Base-by-base conservation (phyloP, 2,797 vertebrate species). In the Myotis daubentonii region DNA sequence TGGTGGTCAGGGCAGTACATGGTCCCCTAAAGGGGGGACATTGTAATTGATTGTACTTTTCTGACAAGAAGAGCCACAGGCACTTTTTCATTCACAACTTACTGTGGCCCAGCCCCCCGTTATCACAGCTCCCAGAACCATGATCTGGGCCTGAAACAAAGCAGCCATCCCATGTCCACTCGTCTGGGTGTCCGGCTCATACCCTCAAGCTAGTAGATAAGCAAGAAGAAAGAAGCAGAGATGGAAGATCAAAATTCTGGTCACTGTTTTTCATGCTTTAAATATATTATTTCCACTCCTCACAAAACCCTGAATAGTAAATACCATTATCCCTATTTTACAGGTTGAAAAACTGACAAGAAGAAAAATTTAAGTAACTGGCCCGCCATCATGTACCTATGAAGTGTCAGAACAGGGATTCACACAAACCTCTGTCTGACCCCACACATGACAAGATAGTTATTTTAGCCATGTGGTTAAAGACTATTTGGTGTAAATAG, bases 241-340 rank as follows among this genome's bases (percentile, higher is more conserved):
- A 44, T 51, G 10, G 11, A 75, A 80, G 8, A 51, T 25, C 19
- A 36, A 71, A 57, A 3, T 47, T 15, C 5, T n/a, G 6, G 30
- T 86, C n/a, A 71, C 38, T 91, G 36, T 65, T 88, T 78, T 86
- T 82, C 49, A 30, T 68, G 38, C 30, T 89, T 87, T 51, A 72
- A 85, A 44, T 68, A 5, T 16, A 68, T 57, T 11, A 53, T 41
- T 51, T 91, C 19, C 22, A 60, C 47, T 87, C 53, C 28, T 93
- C 17, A 60, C 6, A 33, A 86, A 60, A 91, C 28, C 19, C 28
- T 38, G 9, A 17, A 13, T 6, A 25, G 20, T 36, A 87, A 44
- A 72, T 36, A 57, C 19, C 25, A 47, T 78, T 51, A 78, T 23
- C 22, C 20, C 38, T 30, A 71, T 60, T 70, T 91, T 66, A 85